A percentile compares a stretch with the other conserved stretches of the same genome.
Evolutionary conservation across 2,113 vertebrate species (phyloP).

Genomic region (Pluvianellus socialis): DNA sequence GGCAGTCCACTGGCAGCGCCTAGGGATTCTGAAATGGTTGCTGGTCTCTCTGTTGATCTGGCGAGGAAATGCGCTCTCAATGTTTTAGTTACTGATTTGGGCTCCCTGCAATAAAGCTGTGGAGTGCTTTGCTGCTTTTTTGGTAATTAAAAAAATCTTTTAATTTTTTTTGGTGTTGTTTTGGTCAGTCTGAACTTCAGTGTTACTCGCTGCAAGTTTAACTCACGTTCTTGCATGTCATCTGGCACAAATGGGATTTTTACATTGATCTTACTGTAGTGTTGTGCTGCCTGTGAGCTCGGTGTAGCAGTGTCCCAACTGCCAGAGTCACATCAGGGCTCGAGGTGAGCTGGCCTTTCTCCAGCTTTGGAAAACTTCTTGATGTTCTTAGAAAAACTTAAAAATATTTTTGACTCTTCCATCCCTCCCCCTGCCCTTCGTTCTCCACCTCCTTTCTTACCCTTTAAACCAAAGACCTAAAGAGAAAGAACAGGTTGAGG

Average conservation of each 20-base stretch:
- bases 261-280: not conserved
- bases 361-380: not conserved
- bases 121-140: not conserved
- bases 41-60: not conserved
- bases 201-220: not conserved
- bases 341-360: not conserved
- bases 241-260: not conserved
- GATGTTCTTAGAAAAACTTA: not conserved
- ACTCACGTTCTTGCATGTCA: not conserved
- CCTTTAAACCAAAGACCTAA: not conserved
- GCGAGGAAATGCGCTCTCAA: not conserved
- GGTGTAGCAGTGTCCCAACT: not conserved
- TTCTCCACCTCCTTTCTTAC: not conserved
- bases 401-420: not conserved
- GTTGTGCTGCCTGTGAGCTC: not conserved
- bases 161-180: not conserved
- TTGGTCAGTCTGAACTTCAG: not conserved
- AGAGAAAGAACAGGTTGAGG: not conserved
- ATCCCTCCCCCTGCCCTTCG: not conserved
- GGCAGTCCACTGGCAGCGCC: not conserved
- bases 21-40: not conserved
- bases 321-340: not conserved
- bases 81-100: not conserved
- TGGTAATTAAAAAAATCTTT: not conserved
- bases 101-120: not conserved